Conservation (phyloP, 2,888 invertebrate genomes). For the Schizotus pectinicornis region DNA sequence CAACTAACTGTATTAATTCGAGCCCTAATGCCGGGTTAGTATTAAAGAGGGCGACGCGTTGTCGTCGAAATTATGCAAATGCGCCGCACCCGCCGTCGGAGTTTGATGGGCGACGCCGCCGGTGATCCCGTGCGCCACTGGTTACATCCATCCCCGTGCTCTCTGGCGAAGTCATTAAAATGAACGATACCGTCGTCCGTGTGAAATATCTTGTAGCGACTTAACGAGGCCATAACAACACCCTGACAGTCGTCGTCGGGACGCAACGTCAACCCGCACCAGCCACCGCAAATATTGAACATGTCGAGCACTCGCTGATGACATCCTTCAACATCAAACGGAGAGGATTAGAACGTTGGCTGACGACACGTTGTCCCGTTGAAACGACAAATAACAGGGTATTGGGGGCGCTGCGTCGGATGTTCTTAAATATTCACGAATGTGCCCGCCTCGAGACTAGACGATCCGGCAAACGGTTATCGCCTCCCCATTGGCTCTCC, state of each 20-base stretch:
- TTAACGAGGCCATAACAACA: conserved; percentile 15
- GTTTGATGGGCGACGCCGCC: conserved; percentile 14
- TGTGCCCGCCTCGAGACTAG: conserved; percentile 16
- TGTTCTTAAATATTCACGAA: conserved; percentile 23
- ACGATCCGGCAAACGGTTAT: conserved; percentile 14
- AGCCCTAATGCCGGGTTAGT: conserved; percentile 18
- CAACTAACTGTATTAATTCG: conserved; percentile 15
- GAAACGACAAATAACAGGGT: conserved; percentile 19
- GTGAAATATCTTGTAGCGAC: conserved; percentile 12
- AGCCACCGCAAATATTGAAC: conserved; percentile 24
- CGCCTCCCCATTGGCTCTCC: background rate
- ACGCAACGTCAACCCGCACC: conserved; percentile 4
- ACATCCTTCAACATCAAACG: conserved; percentile 25
- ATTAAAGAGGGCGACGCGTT: conserved; percentile 17
- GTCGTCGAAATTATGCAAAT: conserved; percentile 25
- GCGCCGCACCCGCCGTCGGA: conserved; percentile 9
- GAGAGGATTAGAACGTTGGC: conserved; percentile 15
- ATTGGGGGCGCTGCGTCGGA: conserved; percentile 19
- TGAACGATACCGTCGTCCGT: conserved; percentile 16
- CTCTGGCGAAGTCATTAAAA: conserved; percentile 20
- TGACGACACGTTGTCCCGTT: conserved; percentile 5
- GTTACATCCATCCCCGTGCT: conserved; percentile 5
- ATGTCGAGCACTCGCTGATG: conserved; percentile 16
- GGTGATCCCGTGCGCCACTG: conserved; percentile 10
- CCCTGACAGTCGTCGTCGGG: background rate